phyloP scores from a whole-genome alignment of 2,797 vertebrate species.

The Scolopax bukidnonensis region DNA sequence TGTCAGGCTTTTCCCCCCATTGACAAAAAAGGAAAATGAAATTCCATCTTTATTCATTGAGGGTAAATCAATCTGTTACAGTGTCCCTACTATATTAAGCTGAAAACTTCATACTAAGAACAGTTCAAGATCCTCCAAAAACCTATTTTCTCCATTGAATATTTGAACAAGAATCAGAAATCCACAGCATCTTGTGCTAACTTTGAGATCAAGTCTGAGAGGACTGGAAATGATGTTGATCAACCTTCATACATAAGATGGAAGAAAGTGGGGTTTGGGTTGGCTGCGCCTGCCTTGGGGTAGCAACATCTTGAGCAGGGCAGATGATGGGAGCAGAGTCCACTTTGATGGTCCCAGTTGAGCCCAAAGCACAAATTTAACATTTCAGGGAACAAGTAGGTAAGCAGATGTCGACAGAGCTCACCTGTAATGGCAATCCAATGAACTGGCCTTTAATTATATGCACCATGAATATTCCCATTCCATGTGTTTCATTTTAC shows the following conservation, averaged over 20 bases:
- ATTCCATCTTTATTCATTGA: neutral
- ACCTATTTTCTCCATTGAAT: neutral
- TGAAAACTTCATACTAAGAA: neutral
- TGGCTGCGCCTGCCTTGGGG: neutral
- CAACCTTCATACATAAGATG: neutral
- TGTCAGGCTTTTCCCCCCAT: neutral
- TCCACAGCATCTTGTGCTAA: neutral
- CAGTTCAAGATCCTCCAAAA: neutral
- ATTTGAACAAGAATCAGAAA: neutral
- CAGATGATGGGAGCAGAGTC: neutral
- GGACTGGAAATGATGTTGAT: neutral
- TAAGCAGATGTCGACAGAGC: neutral
- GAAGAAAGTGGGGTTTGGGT: neutral
- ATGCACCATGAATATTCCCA: neutral
- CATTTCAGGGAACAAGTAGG: neutral
- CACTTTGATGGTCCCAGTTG: neutral
- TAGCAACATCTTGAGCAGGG: neutral
- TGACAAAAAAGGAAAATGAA: conserved; percentile 30
- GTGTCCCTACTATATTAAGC: neutral
- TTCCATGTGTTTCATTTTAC: neutral
- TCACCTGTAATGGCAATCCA: neutral
- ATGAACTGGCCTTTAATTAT: neutral
- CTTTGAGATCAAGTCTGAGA: neutral
- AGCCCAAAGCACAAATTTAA: neutral
- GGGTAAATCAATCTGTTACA: conserved; percentile 11